Percentiles rank a stretch among this genome's conserved stretches.
Evolutionary conservation across 2,888 invertebrate species (phyloP).

Genomic region (Neoitamus cyanurus): DNA sequence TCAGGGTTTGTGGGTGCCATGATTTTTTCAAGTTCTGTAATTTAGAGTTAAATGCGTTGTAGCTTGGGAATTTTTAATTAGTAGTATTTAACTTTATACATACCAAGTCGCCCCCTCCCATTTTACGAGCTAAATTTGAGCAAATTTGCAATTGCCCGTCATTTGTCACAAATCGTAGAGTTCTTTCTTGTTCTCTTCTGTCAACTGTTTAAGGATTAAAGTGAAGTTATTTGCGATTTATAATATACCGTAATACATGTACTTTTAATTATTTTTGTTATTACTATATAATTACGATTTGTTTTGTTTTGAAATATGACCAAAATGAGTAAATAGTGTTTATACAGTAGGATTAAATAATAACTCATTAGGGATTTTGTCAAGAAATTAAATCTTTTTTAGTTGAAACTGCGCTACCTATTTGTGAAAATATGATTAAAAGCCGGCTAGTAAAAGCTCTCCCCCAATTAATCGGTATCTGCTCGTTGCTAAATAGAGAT

Average conservation of each 20-base stretch:
- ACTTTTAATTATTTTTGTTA: neutral
- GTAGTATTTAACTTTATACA: conserved; percentile 50
- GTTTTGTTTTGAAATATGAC: too few relatives aligned
- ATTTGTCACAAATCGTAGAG: neutral
- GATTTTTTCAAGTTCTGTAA: conserved; percentile 80
- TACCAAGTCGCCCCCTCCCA: conserved; percentile 67
- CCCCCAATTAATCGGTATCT: neutral
- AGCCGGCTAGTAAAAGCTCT: neutral
- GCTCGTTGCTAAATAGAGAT: too few relatives aligned
- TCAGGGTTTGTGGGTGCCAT: conserved; percentile 83
- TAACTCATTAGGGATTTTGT: too few relatives aligned
- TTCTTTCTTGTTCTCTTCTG: neutral
- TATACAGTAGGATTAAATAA: too few relatives aligned
- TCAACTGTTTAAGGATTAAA: neutral
- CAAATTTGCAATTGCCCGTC: neutral
- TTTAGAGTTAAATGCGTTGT: neutral
- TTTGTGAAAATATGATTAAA: too few relatives aligned
- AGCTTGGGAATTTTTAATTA: conserved; percentile 35
- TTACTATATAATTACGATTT: neutral
- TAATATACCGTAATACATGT: too few relatives aligned
- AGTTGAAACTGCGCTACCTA: neutral
- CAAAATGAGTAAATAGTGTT: too few relatives aligned
- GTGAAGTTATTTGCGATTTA: neutral
- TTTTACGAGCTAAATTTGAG: conserved; percentile 49
- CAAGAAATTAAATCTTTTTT: too few relatives aligned